Evolutionary conservation across 64 coral and sea anemone species (phyloP), one percentile per base, ranked within the genome.

Genomic region (Orbicella faveolata): DNA sequence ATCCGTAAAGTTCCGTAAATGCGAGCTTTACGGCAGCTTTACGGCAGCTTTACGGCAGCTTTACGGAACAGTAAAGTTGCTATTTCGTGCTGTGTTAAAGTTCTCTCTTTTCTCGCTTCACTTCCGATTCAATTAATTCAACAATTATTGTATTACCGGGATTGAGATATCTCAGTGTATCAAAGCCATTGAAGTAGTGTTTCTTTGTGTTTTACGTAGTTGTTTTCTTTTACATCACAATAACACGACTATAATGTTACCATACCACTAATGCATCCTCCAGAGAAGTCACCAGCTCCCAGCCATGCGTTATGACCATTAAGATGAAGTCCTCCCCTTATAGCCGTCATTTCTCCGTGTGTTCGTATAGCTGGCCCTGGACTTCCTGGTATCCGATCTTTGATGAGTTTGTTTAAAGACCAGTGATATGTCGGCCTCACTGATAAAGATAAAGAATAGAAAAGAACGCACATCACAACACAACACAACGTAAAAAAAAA

Each of bases 181-280:
- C 5, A 48, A 48, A 48, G 44, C 5, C 2, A 48, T 48, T 3
- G 5, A 48, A 48, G 5, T 3, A 3, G 44, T 48, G 44, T 48
- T 48, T 0, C 44, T 48, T 48, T 48, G 44, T 48, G 44, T 48
- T 48, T 48, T 48, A 48, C 2, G 0, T 59, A 10, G 55, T 1
- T 59, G 55, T 34, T 66, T 62, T 68, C 67, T 10, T 70, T 26
- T 4, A 15, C 25, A 9, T 7, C 25, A n/a, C 52, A 23, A 36
- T 20, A 16, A 30, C 1, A n/a, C 23, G 18, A 13, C 33, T 19
- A 11, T 23, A 11, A 36, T 63, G 39, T 9, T 34, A 66, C 75
- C 91, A 61, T 55, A 99, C 97, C 97, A 54, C 97, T 99, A 18
- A 99, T 79, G 66, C 97, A 99, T 72, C 94, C 94, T 67, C 97